Evolutionary conservation across 2,113 vertebrate species (phyloP).

Genomic region (Egretta garzetta): DNA sequence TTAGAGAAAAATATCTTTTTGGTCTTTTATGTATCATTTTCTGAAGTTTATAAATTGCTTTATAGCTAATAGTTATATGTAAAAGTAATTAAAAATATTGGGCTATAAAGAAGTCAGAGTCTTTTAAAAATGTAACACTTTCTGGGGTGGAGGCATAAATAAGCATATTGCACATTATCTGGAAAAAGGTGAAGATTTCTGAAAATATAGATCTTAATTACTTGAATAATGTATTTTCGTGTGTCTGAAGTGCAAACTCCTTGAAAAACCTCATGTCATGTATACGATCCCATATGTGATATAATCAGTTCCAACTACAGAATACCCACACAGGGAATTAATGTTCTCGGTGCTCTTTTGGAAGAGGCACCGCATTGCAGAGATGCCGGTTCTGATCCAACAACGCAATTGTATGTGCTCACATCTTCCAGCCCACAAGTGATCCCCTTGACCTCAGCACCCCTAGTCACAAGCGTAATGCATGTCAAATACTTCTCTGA

Average conservation of each 20-base stretch:
- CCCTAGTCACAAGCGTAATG: neutral
- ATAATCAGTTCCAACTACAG: neutral
- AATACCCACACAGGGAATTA: neutral
- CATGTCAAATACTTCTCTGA: neutral
- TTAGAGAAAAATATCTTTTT: neutral
- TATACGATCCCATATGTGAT: neutral
- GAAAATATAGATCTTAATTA: neutral
- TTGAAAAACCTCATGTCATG: neutral
- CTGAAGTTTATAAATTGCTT: neutral
- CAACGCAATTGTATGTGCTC: rapidly evolving
- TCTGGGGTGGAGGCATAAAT: neutral
- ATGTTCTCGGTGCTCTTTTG: neutral
- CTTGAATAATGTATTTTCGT: neutral
- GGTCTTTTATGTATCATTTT: neutral
- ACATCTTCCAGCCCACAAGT: neutral
- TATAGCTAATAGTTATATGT: neutral
- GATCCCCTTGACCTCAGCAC: neutral
- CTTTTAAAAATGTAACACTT: neutral
- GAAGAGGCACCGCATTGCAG: neutral
- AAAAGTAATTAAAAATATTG: neutral
- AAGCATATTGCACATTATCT: neutral
- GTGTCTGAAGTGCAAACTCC: neutral
- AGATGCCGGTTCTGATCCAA: neutral
- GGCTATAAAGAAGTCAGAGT: neutral
- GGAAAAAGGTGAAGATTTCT: neutral